Evolutionary conservation across 2,888 invertebrate genomes (phyloP), one percentile per base, ranked within the genome.

Genomic region (Drosophila fulvimacula): DNA sequence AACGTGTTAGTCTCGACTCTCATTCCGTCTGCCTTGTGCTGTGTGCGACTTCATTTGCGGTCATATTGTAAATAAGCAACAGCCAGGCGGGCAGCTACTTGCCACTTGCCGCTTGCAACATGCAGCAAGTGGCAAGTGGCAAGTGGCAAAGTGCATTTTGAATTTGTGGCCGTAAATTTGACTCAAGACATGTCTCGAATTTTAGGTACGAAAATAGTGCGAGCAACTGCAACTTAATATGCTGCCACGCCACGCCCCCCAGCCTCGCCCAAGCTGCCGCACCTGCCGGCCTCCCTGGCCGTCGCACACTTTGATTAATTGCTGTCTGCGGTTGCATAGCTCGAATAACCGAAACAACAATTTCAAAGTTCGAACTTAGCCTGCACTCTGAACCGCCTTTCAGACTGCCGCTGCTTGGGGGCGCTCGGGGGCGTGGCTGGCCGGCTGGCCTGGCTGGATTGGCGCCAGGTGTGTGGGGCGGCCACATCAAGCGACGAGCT

Each of bases 31-130:
- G 44, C 1, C 24, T 24, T 24, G 3, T 30, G 30, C 24, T n/a
- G 36, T 65, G 69, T 74, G 74, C 49, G 51, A 73, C 85, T 85
- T 76, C 79, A 83, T 85, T 82, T 82, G 82, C 62, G 83, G 83
- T 79, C 41, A 59, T 63, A 70, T 62, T 62, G 72, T 73, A 68
- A 73, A 80, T 56, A 69, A 70, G 71, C 42, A 32, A 44, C 39
- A 34, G 27, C 32, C 44, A 32, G 11, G 2, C 38, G n/a, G n/a
- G 9, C 44, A 44, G 9, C 19, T 0, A 30, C 27, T 30, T 30
- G 13, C 42, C 15, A 13, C 51, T 15, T 15, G 57, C 41, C 21
- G 17, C 59, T 41, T 53, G 42, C 38, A 17, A 41, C 58, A 49
- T 57, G 49, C 19, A 4, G 36, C 52, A 32, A 19, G 51, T n/a